Base-by-base conservation (phyloP, 2,113 vertebrate species). In the Mesoclemmys tuberculata region DNA sequence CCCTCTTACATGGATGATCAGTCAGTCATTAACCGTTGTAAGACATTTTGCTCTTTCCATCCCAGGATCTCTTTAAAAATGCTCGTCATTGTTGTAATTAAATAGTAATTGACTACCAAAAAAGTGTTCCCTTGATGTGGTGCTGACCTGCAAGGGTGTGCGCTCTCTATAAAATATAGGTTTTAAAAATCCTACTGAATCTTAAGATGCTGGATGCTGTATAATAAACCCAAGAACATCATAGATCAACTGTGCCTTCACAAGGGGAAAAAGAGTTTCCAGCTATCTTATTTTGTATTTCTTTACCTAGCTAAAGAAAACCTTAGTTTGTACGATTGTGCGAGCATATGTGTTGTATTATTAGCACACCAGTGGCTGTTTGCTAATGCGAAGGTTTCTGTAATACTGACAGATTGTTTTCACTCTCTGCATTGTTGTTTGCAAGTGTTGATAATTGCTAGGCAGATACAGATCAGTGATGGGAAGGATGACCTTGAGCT, bases 301-400 rank as follows among this genome's bases (percentile, higher is more conserved):
- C n/a, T 61, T 58, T 27, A 29, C 46, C 4, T 94, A 44, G 14
- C 27, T 64, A 0, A 5, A 1, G 22, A 38, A 48, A 6, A 51
- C 18, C 1, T 2, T 79, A 21, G 19, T 80, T 77, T 11, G 55
- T 8, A 31, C 54, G 9, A 21, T 26, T 35, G 27, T 82, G 74
- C 48, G 54, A 55, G 26, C 41, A 75, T 82, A 61, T 35, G 13
- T 38, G 9, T 38, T 71, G n/a, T n/a, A 29, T 6, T 51, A 10
- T 9, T 82, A 3, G 0, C 0, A 0, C n/a, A 1, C 12, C 22
- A 82, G 4, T 6, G 56, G 41, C n/a, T 38, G 35, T 49, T 84
- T 56, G 51, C 51, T 58, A 3, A 13, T 5, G 46, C 31, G 26
- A 29, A 83, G 55, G 1, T 24, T 61, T 10, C 71, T 22, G 26